Conservation (phyloP, 2,888 invertebrate genomes). For the Galeruca laticollis region DNA sequence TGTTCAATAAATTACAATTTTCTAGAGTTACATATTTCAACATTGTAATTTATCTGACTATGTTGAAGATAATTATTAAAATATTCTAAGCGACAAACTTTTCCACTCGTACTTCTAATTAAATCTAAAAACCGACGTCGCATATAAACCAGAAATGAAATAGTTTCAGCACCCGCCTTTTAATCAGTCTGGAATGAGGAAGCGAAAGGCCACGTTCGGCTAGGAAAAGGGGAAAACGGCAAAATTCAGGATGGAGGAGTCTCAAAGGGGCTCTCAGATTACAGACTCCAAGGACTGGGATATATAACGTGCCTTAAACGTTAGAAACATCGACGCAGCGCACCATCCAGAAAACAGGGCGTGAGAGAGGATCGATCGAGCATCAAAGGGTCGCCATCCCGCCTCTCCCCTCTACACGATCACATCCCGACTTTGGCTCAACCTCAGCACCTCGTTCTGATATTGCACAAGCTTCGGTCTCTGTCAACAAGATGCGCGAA, state of each 20-base stretch:
- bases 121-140: slow-evolving; percentile 30
- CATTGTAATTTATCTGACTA: background rate
- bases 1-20: background rate
- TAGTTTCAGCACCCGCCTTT: slow-evolving; percentile 45
- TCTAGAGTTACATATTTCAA: background rate
- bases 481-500: slow-evolving; percentile 64
- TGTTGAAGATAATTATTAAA: background rate
- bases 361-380: slow-evolving; percentile 64
- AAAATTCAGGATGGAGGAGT: slow-evolving; percentile 44
- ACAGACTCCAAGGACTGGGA: slow-evolving; percentile 56
- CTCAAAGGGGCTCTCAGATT: slow-evolving; percentile 59
- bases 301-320: slow-evolving; percentile 42
- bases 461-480: slow-evolving; percentile 58
- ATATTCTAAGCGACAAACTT: slow-evolving; percentile 22
- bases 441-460: slow-evolving; percentile 55
- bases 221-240: slow-evolving; percentile 46
- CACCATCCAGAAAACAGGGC: slow-evolving; percentile 61
- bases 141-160: slow-evolving; percentile 32
- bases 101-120: slow-evolving; percentile 22
- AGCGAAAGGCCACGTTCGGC: slow-evolving; percentile 38
- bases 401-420: slow-evolving; percentile 59
- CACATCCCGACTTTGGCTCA: slow-evolving; percentile 60
- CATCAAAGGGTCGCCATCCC: slow-evolving; percentile 59
- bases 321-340: slow-evolving; percentile 43
- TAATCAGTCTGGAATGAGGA: slow-evolving; percentile 43